Base-by-base conservation (phyloP, 92 coral and sea anemone genomes). In the Porites rus region DNA sequence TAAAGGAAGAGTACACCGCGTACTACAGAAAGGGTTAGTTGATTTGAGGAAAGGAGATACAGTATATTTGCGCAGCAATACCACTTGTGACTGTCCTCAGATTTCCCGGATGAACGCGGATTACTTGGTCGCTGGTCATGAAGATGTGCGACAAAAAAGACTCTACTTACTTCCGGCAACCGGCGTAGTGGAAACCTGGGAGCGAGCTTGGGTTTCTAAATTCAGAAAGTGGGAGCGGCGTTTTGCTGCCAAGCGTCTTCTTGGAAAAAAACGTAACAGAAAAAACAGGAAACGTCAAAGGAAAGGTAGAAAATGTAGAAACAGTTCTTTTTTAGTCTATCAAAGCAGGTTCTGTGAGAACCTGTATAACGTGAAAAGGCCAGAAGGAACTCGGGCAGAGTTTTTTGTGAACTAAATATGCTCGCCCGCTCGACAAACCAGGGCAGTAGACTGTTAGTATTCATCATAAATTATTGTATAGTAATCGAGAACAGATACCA, bases 191-290 rank as follows among this genome's bases (percentile, higher is more conserved):
- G 87, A 73, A 31, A 16, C 72, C 25, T 83, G 87, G 87, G 87
- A 62, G 50, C 61, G 87, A 51, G 73, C 63, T 1, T 83, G 87
- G 87, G 87, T 83, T 50, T 18, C 63, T 9, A 83, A 62, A 52
- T 73, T 83, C 25, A 74, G 74, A 83, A 83, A 74, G 31, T 83
- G 87, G 87, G 80, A 83, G 58, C 50, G 58, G 53, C 80, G 87
- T 3, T 74, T 83, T 0, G 74, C 73, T 10, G 74, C 25, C 8
- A 72, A 28, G 63, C 73, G 46, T 38, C 5, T 25, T 72, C 62
- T 52, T 14, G 80, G 65, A 4, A 64, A 25, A 20, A 83, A 74
- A 21, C 3, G 19, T 24, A 64, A 61, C 53, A 74, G 80, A 51
- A 64, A 46, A 50, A 25, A 28, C 7, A 73, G 50, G 20, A 83